Percentiles rank a stretch among this genome's conserved stretches.
phyloP scores from a whole-genome alignment of 2,797 vertebrate genomes.

The Myotis vivesi region DNA sequence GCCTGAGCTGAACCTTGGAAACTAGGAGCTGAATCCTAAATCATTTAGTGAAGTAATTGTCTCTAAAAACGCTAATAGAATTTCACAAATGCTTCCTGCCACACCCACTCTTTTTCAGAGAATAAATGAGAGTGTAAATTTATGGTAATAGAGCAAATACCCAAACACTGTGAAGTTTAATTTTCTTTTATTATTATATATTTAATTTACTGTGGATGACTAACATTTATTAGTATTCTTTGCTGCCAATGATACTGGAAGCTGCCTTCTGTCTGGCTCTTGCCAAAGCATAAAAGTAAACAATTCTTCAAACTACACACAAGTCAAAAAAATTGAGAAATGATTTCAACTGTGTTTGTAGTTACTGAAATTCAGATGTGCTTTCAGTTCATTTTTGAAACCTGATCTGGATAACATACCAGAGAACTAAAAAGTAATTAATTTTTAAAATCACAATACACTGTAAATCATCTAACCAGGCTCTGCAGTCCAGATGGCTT shows the following conservation, averaged over 20 bases:
- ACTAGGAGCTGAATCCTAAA: slow-evolving; percentile 38
- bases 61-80: slow-evolving; percentile 66
- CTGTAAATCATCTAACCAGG: slow-evolving; percentile 71
- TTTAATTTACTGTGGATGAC: slow-evolving; percentile 71
- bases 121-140: slow-evolving; percentile 55
- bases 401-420: slow-evolving; percentile 52
- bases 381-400: slow-evolving; percentile 51
- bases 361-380: slow-evolving; percentile 31
- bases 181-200: slow-evolving; percentile 63
- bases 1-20: slow-evolving; percentile 36
- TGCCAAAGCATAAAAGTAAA: slow-evolving; percentile 26
- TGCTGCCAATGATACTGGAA: background rate
- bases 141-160: slow-evolving; percentile 68
- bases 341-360: background rate
- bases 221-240: slow-evolving; percentile 59
- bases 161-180: slow-evolving; percentile 68
- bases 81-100: slow-evolving; percentile 65
- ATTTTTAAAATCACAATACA: slow-evolving; percentile 68
- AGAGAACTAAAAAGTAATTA: slow-evolving; percentile 74
- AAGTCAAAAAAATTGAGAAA: background rate
- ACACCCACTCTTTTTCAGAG: slow-evolving; percentile 66
- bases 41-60: slow-evolving; percentile 63
- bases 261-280: slow-evolving; percentile 43
- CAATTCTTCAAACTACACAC: background rate
- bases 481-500: slow-evolving; percentile 75